A percentile compares a stretch with the other conserved stretches of the same genome.
Conservation (phyloP, 2,797 vertebrate genomes). For the Pseudochirops cupreus region DNA sequence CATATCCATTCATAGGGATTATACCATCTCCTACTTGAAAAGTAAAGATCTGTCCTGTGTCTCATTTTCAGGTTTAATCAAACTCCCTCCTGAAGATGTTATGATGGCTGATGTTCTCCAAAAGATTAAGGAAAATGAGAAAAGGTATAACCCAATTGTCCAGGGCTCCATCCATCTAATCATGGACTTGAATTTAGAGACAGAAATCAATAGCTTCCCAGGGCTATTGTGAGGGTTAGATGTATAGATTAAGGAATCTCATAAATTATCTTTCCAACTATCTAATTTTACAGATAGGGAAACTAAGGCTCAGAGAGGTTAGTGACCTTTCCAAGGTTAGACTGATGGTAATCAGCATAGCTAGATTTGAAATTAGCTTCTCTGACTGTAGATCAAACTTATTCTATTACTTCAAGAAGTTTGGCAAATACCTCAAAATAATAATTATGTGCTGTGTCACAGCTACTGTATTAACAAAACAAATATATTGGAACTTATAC, state of each 20-base stretch:
- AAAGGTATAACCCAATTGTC: slow-evolving; percentile 30
- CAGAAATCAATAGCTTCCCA: too few relatives aligned
- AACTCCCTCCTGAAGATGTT: slow-evolving; percentile 74
- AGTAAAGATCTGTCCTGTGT: background rate
- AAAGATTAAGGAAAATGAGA: slow-evolving; percentile 50
- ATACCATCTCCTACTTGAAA: background rate
- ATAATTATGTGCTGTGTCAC: background rate
- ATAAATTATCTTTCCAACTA: background rate
- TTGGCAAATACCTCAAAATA: too few relatives aligned
- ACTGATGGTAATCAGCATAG: background rate
- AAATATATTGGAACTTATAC: background rate
- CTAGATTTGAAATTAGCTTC: background rate
- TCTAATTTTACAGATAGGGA: background rate
- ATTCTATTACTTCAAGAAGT: background rate
- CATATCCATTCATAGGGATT: background rate
- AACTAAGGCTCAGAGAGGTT: background rate
- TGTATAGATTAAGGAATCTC: background rate
- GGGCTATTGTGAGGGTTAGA: too few relatives aligned
- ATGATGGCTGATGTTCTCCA: slow-evolving; percentile 81
- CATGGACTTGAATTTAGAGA: background rate
- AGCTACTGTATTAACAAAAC: background rate
- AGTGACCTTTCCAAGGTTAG: background rate
- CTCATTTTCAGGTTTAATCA: slow-evolving; percentile 43
- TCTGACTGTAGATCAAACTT: background rate
- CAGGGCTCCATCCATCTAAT: background rate